Base-by-base conservation (phyloP, 2,888 invertebrate species). In the Trilocha varians region DNA sequence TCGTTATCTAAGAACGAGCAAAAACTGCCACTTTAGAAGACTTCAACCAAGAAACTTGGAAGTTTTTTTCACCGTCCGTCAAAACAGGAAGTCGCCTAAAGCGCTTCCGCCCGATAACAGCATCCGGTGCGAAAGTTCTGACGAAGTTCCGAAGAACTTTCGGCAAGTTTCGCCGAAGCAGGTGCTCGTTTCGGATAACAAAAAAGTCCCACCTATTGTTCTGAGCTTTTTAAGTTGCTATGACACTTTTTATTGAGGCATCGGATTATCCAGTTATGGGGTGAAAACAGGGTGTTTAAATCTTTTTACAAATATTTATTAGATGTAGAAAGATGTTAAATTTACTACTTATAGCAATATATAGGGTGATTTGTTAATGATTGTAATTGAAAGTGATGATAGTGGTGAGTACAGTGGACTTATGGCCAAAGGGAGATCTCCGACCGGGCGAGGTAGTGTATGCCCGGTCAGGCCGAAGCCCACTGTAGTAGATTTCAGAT, bases 41-140 rank as follows among this genome's bases (percentile, higher is more conserved):
- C 32, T 32, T 34, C 13, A 16, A 34, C 49, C 50, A 48, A 44
- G 50, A 52, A 55, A 52, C 50, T 48, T 50, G 46, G 38, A 55
- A 56, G 62, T 70, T 73, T 76, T 76, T 18, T 18, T 74, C 65
- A 61, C 49, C 73, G 73, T 78, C 76, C 77, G 73, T 75, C 79
- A 82, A 75, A 82, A 80, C 80, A 76, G 80, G 82, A 80, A 79
- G 75, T 71, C 70, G 82, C 84, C 80, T 70, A 80, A 80, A 85
- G 84, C 84, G 74, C 76, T 83, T 85, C 84, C 84, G 83, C 79
- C 82, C 78, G 84, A 84, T 85, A 85, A 84, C 84, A 85, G 78
- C 84, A 80, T 84, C 82, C 83, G 76, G 71, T 61, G 64, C 60
- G 57, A 73, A 80, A 73, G 62, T 78, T 70, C 53, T 46, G 41